Base-by-base conservation (phyloP, 2,113 vertebrate species). In the Trichechus manatus region DNA sequence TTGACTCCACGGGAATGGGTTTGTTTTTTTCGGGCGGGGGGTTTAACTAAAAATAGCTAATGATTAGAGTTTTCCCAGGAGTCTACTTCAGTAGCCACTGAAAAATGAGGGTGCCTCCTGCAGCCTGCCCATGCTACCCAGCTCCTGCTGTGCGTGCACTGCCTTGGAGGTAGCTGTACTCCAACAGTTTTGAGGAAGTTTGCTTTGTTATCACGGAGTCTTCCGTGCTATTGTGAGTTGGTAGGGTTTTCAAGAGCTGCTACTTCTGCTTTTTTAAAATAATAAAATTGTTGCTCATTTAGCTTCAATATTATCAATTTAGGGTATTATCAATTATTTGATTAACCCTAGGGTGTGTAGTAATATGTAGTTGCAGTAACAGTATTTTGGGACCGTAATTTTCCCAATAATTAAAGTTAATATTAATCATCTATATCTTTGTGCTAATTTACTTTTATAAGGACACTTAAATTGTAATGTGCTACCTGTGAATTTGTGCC, bases 321-420 rank as follows among this genome's bases (percentile, higher is more conserved):
- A 96, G 66, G 84, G 11, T 42, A 83, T 75, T 82, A 91, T 92
- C 66, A 92, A 44, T 94, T 96, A 80, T 87, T 96, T 68, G 47
- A 22, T 87, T 95, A 96, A 91, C 61, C n/a, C 78, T 84, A 39
- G 1, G 1, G 36, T 94, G 3, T 64, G 0, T 44, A 39, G 5
- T 89, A 31, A 94, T 56, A 96, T 72, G 47, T 5, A 82, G 80
- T 36, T 75, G 27, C 33, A 79, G 47, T 87, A 59, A 42, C 5
- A n/a, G 61, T n/a, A 61, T 53, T 93, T 91, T 47, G 61, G 80
- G 56, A 82, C 78, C 79, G 53, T 82, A 63, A 90, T 94, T 75
- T 91, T 94, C 89, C 78, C 27, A 89, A 27, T 85, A 80, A 85
- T 90, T 96, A 88, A 90, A 87, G 47, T 95, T 77, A 95, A 87